phyloP scores from a whole-genome alignment of 2,888 invertebrate species.

The Ornithoptera alexandrae region DNA sequence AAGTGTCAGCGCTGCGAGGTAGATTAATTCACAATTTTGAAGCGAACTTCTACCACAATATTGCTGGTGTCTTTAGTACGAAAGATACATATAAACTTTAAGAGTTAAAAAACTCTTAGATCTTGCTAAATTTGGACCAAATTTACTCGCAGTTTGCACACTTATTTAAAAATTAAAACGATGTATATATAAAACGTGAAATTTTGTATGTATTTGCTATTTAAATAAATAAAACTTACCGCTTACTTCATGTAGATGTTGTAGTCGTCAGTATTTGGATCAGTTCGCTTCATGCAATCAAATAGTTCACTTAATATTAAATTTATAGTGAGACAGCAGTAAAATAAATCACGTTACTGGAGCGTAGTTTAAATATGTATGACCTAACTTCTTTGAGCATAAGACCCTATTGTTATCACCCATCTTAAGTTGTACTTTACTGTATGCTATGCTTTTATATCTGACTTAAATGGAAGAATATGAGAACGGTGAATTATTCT shows the following conservation, averaged over 20 bases:
- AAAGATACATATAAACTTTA: too few relatives aligned
- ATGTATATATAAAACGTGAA: not conserved
- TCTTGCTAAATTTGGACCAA: too few relatives aligned
- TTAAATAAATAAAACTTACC: slow-evolving; percentile 7
- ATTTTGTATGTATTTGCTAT: not conserved
- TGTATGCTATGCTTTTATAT: slow-evolving; percentile 7
- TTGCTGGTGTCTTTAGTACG: too few relatives aligned
- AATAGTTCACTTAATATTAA: not conserved
- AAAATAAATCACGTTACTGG: not conserved
- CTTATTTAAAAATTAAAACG: too few relatives aligned
- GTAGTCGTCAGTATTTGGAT: not conserved
- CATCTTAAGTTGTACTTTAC: slow-evolving; percentile 1
- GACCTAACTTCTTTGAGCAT: slow-evolving; percentile 2
- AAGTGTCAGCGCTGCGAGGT: too few relatives aligned
- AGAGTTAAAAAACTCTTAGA: too few relatives aligned
- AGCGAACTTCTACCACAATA: too few relatives aligned
- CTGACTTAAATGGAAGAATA: slow-evolving; percentile 7
- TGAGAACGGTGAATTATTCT: slow-evolving; percentile 1
- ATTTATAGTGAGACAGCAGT: not conserved
- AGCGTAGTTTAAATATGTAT: slow-evolving; percentile 8
- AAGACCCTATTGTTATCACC: slow-evolving; percentile 4
- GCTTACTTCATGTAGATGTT: not conserved
- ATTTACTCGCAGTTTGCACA: too few relatives aligned
- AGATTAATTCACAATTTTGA: too few relatives aligned
- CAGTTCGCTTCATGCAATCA: not conserved